Evolutionary conservation across 2,888 invertebrate genomes (phyloP).

Genomic region (Epicampocera succincta): DNA sequence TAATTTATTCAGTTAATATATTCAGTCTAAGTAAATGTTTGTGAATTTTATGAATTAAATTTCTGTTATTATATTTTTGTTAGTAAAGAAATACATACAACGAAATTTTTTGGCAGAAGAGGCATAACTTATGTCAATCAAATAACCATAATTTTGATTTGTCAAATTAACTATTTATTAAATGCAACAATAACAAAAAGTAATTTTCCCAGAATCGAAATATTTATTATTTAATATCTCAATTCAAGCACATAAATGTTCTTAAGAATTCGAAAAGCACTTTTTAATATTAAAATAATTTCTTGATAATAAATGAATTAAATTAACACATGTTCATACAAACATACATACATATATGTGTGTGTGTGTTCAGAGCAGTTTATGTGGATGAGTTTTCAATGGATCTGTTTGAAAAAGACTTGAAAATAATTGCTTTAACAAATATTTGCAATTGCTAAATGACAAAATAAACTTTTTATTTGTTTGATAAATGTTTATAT

Average conservation of each 20-base stretch:
- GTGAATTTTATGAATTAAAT: too few relatives aligned
- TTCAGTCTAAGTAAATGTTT: too few relatives aligned
- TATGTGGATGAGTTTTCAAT: conserved; percentile 1
- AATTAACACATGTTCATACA: too few relatives aligned
- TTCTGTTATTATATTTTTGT: too few relatives aligned
- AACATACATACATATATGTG: neutral
- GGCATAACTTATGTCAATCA: neutral
- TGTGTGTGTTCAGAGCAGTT: neutral
- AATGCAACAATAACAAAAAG: conserved; percentile 17
- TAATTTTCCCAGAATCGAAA: conserved; percentile 1
- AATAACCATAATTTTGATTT: conserved; percentile 21
- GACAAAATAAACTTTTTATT: conserved; percentile 49
- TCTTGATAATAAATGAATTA: conserved; percentile 25
- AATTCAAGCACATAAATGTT: conserved; percentile 11
- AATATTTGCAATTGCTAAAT: conserved; percentile 57
- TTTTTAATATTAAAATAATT: conserved; percentile 22
- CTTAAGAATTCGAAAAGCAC: conserved; percentile 36
- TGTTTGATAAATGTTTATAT: conserved; percentile 22
- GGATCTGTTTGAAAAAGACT: conserved; percentile 40
- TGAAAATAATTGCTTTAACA: conserved; percentile 63
- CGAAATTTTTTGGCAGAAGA: too few relatives aligned
- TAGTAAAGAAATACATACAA: too few relatives aligned
- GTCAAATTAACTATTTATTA: conserved; percentile 25
- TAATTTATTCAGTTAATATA: too few relatives aligned
- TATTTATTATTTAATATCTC: conserved; percentile 4